Conservation (phyloP, 2,113 vertebrate species). For the Planiliza haematocheilus region DNA sequence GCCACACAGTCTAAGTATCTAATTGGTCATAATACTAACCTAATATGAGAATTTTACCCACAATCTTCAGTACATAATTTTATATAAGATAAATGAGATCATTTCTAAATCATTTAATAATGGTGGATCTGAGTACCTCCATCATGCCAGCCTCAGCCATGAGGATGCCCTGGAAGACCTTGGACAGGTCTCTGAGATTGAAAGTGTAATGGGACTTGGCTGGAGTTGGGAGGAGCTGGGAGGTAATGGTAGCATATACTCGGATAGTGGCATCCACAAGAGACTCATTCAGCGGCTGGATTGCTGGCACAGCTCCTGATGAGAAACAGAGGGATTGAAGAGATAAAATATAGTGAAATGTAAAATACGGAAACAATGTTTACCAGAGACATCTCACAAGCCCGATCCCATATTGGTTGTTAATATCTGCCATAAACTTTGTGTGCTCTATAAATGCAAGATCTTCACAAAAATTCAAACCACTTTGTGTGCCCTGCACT, state of each 20-base stretch:
- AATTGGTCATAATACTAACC: neutral
- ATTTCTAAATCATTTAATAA: conserved; percentile 5
- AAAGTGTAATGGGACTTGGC: conserved; percentile 95
- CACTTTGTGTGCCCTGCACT: too few species aligned
- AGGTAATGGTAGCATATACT: conserved; percentile 87
- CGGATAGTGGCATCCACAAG: conserved; percentile 88
- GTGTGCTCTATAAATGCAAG: too few species aligned
- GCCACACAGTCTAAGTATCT: too few species aligned
- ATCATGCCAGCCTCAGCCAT: conserved; percentile 88
- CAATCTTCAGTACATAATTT: too few species aligned
- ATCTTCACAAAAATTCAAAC: too few species aligned
- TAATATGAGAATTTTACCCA: neutral
- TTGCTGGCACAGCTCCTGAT: conserved; percentile 77
- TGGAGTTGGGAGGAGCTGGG: conserved; percentile 92
- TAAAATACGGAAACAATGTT: neutral
- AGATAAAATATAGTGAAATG: neutral
- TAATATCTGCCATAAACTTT: neutral
- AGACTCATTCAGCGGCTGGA: conserved; percentile 80
- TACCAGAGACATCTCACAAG: neutral
- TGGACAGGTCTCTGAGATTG: conserved; percentile 94
- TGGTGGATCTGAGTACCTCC: conserved; percentile 70
- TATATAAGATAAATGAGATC: neutral
- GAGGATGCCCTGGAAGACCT: conserved; percentile 95
- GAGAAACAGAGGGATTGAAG: neutral
- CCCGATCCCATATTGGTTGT: neutral